phyloP scores from a whole-genome alignment of 2,888 invertebrate species.

The Acanthosoma haemorrhoidale region DNA sequence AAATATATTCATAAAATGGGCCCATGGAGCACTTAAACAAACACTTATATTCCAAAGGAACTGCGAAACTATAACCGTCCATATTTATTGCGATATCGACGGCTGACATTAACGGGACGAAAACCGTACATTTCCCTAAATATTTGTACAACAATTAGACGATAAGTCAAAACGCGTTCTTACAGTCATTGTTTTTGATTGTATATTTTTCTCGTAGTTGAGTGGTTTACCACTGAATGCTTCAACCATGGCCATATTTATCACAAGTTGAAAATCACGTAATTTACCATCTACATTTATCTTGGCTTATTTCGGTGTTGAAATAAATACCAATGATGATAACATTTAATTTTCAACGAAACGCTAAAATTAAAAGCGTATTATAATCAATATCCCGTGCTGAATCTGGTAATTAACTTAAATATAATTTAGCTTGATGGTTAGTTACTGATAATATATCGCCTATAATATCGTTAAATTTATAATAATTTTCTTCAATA shows the following conservation, averaged over 20 bases:
- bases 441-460: too few relatives aligned
- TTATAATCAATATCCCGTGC: too few relatives aligned
- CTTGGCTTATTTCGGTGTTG: too few relatives aligned
- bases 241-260: conserved; percentile 13
- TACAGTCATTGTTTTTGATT: conserved; percentile 41
- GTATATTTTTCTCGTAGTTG: conserved; percentile 40
- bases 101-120: neutral
- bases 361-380: too few relatives aligned
- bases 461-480: too few relatives aligned
- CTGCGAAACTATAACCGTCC: neutral
- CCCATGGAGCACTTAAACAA: neutral
- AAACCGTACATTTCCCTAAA: neutral
- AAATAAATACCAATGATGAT: too few relatives aligned
- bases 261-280: too few relatives aligned
- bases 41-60: neutral
- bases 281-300: too few relatives aligned
- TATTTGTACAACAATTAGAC: conserved; percentile 18
- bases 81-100: neutral
- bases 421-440: too few relatives aligned
- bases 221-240: conserved; percentile 34
- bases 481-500: too few relatives aligned
- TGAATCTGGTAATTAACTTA: too few relatives aligned
- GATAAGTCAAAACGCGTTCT: conserved; percentile 37
- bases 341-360: too few relatives aligned
- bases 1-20: conserved; percentile 7